Percentiles rank a stretch among this genome's conserved stretches.
Evolutionary conservation across 2,888 invertebrate genomes (phyloP).

Genomic region (Gibbula magus): DNA sequence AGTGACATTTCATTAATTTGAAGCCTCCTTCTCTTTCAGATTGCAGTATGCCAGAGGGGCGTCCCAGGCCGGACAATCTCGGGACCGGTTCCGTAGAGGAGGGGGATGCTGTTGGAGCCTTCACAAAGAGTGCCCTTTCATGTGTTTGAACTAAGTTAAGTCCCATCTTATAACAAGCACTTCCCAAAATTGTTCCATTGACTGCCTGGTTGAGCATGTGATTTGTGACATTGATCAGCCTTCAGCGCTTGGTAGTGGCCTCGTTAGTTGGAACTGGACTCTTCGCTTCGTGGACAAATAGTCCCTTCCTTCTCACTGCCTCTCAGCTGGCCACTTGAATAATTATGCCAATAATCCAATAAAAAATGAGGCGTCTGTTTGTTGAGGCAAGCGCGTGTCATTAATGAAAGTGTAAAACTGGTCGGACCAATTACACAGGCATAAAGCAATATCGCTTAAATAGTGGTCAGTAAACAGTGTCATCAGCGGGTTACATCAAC

Average conservation of each 20-base stretch:
- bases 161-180: background rate
- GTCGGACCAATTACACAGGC: background rate
- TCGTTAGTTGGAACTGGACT: background rate
- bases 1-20: background rate
- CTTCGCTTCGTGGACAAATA: no score
- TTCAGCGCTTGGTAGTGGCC: background rate
- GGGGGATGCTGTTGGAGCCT: background rate
- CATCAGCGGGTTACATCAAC: no score
- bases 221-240: background rate
- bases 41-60: background rate
- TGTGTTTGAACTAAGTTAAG: background rate
- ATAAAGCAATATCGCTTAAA: background rate
- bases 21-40: background rate
- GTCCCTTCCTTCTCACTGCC: background rate
- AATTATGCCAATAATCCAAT: background rate
- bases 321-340: background rate
- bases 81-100: background rate
- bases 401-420: background rate
- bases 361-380: background rate
- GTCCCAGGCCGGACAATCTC: background rate
- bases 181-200: conserved; percentile 7
- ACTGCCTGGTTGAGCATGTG: background rate
- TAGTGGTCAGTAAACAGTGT: no score
- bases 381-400: background rate
- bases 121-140: background rate